These are phyloP conservation scores for Bovichtus diacanthus DNA, from an alignment of 2,797 vertebrate species.

Conservation along the genomic window DNA sequence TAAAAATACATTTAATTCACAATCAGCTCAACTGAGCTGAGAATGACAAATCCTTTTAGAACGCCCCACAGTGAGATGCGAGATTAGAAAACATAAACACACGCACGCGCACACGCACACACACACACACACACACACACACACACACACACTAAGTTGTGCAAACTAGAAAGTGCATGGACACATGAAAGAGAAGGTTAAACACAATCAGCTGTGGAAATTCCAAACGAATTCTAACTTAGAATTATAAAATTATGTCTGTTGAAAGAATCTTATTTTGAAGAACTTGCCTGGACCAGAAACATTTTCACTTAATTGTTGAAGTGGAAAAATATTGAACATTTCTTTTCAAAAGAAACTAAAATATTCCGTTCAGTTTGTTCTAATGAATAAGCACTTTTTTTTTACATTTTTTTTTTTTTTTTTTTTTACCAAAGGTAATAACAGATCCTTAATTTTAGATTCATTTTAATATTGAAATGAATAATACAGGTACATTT, in stretches of 20 bases:
- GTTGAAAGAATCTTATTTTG: neutral
- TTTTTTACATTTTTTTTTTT: too few relatives aligned
- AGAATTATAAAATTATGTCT: constrained; percentile 1
- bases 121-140: neutral
- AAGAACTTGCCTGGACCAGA: constrained; percentile 2
- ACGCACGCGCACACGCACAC: constrained; percentile 9
- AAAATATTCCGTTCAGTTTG: constrained; percentile 8
- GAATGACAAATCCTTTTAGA: constrained; percentile 78
- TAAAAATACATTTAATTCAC: constrained; percentile 81
- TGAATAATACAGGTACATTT: neutral
- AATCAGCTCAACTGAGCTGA: constrained; percentile 70
- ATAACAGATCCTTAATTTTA: constrained; percentile 1
- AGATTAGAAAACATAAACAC: constrained; percentile 70
- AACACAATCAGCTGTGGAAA: constrained; percentile 44
- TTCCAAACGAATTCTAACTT: constrained; percentile 24
- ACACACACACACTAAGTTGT: constrained; percentile 16
- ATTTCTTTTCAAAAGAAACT: constrained; percentile 3
- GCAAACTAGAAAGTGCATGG: constrained; percentile 14
- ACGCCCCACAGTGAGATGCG: constrained; percentile 63
- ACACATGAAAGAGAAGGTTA: constrained; percentile 31
- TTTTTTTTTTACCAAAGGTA: neutral
- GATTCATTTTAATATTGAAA: neutral
- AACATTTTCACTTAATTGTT: constrained; percentile 6
- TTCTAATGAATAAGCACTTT: neutral
- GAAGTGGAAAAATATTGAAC: constrained; percentile 16